Evolutionary conservation across 2,797 vertebrate genomes (phyloP).

Genomic region (Clarias platycephalus): DNA sequence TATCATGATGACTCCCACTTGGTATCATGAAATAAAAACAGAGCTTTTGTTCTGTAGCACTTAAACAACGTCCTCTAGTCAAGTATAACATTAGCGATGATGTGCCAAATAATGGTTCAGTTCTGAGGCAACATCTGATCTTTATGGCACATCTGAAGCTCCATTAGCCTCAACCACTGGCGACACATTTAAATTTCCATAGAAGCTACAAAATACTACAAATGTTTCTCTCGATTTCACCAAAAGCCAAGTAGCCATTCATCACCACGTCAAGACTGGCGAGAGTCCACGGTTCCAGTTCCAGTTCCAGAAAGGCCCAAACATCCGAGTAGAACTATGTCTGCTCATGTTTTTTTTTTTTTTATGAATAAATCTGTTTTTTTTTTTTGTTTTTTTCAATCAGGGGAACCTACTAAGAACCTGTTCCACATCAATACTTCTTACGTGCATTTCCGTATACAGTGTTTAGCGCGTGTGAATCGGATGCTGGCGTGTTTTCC

Average conservation of each 20-base stretch:
- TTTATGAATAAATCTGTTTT: not conserved
- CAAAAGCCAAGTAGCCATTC: conserved; percentile 5
- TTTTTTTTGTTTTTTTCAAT: not conserved
- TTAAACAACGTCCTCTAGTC: not conserved
- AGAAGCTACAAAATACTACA: not conserved
- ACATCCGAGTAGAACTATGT: not conserved
- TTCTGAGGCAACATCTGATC: not conserved
- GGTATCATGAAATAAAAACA: conserved; percentile 11
- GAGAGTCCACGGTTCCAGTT: no score
- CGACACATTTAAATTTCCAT: not conserved
- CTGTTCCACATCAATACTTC: not conserved
- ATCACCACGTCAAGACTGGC: not conserved
- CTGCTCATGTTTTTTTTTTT: no score
- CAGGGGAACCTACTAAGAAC: not conserved
- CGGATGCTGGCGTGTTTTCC: not conserved
- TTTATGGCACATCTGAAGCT: conserved; percentile 37
- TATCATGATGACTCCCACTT: not conserved
- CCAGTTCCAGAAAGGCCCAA: not conserved
- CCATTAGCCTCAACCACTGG: not conserved
- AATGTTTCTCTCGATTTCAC: not conserved
- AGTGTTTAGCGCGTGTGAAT: not conserved
- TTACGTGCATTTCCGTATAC: not conserved
- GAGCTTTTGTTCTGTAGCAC: conserved; percentile 5
- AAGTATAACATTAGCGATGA: not conserved
- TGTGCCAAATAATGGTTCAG: not conserved